phyloP scores from a whole-genome alignment of 2,113 vertebrate species.

The Lagopus muta region DNA sequence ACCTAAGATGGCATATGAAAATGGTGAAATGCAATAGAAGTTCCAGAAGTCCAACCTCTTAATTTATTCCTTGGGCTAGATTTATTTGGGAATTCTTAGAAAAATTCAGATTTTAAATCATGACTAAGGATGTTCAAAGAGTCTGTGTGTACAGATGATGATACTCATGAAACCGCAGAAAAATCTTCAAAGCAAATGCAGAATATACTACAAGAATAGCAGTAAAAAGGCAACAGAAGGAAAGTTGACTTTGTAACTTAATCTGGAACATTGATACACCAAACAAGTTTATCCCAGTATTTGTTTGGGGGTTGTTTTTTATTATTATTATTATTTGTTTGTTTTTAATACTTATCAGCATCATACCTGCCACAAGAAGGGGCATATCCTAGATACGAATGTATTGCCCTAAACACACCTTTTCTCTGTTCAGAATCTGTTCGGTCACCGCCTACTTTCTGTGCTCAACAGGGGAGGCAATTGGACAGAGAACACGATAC shows the following conservation, averaged over 20 bases:
- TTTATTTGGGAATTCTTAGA: background rate
- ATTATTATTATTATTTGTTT: background rate
- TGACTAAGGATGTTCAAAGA: background rate
- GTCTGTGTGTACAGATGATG: rapidly evolving
- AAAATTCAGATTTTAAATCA: background rate
- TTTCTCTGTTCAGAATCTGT: background rate
- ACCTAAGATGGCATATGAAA: background rate
- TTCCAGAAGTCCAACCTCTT: background rate
- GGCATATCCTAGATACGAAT: background rate
- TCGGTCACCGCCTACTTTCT: background rate
- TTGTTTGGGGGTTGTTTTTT: too few species aligned
- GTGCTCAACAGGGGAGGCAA: background rate
- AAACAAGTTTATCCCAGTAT: background rate
- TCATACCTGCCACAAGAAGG: rapidly evolving
- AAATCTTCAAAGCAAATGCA: background rate
- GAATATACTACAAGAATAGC: background rate
- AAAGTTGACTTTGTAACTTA: background rate
- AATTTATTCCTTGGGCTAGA: background rate
- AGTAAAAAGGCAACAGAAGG: background rate
- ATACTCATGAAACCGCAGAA: background rate
- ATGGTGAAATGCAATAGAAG: background rate
- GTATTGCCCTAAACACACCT: background rate
- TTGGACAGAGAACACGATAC: background rate
- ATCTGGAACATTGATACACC: background rate
- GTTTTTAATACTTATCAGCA: background rate